These are phyloP conservation scores for Perca fluviatilis DNA, from an alignment of 2,113 vertebrate species.

Conservation along the genomic window DNA sequence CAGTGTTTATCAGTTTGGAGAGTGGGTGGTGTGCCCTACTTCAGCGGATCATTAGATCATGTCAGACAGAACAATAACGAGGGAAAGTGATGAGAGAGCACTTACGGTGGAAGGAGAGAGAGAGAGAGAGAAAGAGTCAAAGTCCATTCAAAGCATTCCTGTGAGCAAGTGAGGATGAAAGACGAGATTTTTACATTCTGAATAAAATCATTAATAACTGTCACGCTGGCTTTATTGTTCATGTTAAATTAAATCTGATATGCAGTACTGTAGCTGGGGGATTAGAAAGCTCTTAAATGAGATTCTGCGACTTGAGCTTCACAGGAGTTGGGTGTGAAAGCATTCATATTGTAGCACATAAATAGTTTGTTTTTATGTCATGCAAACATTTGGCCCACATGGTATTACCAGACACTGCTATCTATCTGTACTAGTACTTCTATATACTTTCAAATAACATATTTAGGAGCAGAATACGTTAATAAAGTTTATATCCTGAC, in stretches of 20 bases:
- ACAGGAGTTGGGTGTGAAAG: background rate
- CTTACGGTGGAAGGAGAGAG: conserved; percentile 13
- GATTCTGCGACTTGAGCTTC: conserved; percentile 10
- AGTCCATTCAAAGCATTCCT: conserved; percentile 51
- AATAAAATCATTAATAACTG: conserved; percentile 60
- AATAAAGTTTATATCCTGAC: too few species aligned
- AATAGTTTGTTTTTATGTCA: background rate
- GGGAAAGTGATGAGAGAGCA: conserved; percentile 46
- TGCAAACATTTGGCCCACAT: background rate
- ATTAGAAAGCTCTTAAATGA: conserved; percentile 22
- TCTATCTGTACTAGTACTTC: background rate
- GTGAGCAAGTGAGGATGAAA: conserved; percentile 36
- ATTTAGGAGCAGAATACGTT: background rate
- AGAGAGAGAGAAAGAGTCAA: conserved; percentile 7
- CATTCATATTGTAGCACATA: background rate
- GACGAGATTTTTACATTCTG: conserved; percentile 28
- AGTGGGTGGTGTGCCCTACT: conserved; percentile 38
- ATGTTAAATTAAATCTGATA: conserved; percentile 55
- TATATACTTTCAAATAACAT: background rate
- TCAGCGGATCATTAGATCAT: conserved; percentile 47
- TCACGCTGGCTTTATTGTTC: conserved; percentile 52
- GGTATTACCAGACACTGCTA: background rate
- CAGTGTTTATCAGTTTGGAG: conserved; percentile 25
- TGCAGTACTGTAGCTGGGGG: conserved; percentile 2
- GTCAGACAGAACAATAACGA: conserved; percentile 27